A percentile compares a stretch with the other conserved stretches of the same genome.
Evolutionary conservation across 2,888 invertebrate genomes (phyloP).

Genomic region (Lasius fuliginosus): DNA sequence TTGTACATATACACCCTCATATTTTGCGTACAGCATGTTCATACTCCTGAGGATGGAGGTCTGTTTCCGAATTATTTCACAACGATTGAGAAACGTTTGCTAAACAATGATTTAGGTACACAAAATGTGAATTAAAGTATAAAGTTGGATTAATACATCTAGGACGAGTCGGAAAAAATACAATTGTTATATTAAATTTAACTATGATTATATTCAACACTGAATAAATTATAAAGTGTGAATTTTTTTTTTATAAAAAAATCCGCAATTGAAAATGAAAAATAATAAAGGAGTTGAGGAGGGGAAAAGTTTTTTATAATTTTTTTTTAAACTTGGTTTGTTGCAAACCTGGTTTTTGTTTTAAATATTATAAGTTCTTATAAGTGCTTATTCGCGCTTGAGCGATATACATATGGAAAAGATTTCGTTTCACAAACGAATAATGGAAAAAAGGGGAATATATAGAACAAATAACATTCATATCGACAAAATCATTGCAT

Average conservation of each 20-base stretch:
- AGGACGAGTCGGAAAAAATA: neutral
- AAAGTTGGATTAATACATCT: neutral
- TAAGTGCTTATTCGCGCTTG: neutral
- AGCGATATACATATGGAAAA: neutral
- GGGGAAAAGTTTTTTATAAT: neutral
- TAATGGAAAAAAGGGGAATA: constrained; percentile 6
- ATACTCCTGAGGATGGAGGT: constrained; percentile 55
- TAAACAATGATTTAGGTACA: neutral
- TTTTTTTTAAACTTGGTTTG: neutral
- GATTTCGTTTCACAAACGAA: neutral
- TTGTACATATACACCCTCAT: constrained; percentile 73
- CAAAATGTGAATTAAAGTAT: neutral
- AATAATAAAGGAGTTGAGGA: neutral
- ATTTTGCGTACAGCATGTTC: constrained; percentile 69
- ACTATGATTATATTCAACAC: neutral
- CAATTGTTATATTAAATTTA: constrained; percentile 1
- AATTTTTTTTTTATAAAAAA: neutral
- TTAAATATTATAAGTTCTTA: neutral
- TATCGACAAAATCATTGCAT: constrained; percentile 69
- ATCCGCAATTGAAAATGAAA: neutral
- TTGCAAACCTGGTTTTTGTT: neutral
- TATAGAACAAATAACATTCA: constrained; percentile 39
- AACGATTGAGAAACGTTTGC: constrained; percentile 8
- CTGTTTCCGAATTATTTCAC: constrained; percentile 17
- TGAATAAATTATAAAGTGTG: neutral